Conservation (phyloP, 2,888 invertebrate genomes). For the Hoplodrina ambigua region DNA sequence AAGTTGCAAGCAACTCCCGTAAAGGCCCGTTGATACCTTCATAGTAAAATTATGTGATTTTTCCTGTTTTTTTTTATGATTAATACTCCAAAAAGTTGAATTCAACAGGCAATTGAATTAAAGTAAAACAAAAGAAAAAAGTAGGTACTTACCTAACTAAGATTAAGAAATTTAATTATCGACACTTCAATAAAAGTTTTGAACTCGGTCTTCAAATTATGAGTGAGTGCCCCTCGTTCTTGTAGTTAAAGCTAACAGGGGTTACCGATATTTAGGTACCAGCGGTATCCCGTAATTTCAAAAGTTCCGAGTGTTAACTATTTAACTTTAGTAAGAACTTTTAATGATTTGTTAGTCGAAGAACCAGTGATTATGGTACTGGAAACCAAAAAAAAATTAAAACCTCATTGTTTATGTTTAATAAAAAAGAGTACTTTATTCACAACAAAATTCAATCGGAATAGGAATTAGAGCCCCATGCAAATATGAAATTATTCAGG, state of each 20-base stretch:
- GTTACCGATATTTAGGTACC: constrained; percentile 14
- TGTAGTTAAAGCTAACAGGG: constrained; percentile 2
- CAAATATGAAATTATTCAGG: constrained; percentile 66
- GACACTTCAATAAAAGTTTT: constrained; percentile 16
- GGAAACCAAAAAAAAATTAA: neutral
- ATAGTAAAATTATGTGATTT: too few species aligned
- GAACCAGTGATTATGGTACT: neutral
- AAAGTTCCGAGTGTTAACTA: constrained; percentile 29
- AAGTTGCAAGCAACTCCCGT: too few species aligned
- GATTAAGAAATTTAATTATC: neutral
- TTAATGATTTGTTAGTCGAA: neutral
- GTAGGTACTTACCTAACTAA: too few species aligned
- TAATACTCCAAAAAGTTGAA: too few species aligned
- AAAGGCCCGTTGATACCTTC: too few species aligned
- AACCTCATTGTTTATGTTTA: neutral
- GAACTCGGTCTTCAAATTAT: neutral
- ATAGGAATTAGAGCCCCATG: constrained; percentile 57
- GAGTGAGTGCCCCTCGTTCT: constrained; percentile 3
- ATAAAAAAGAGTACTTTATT: constrained; percentile 22
- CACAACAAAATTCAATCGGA: constrained; percentile 44
- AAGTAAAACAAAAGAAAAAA: too few species aligned
- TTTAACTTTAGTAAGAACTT: constrained; percentile 3
- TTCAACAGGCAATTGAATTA: too few species aligned
- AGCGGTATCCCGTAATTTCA: constrained; percentile 4
- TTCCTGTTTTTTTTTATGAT: too few species aligned